Conservation (phyloP, 2,888 invertebrate species). For the Eilema griseolum region DNA sequence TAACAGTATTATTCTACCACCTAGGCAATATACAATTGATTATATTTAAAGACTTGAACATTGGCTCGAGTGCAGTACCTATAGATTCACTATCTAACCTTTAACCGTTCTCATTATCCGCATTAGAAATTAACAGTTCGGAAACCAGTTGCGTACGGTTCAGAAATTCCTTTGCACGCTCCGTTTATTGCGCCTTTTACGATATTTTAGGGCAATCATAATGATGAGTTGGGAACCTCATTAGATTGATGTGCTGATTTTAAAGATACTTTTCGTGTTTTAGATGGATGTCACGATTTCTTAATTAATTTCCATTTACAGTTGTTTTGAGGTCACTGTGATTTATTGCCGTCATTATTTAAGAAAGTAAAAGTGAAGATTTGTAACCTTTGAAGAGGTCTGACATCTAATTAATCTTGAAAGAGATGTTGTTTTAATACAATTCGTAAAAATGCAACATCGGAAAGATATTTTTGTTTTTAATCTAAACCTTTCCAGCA, state of each 20-base stretch:
- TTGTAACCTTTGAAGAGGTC: neutral
- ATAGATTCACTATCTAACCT: constrained; percentile 35
- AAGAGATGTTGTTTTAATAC: constrained; percentile 21
- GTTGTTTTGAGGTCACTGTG: constrained; percentile 1
- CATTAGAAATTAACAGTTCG: constrained; percentile 52
- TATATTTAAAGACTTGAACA: neutral
- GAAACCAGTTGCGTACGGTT: constrained; percentile 51
- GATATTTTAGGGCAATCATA: constrained; percentile 48
- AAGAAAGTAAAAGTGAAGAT: constrained; percentile 4
- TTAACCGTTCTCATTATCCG: constrained; percentile 45
- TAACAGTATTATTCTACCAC: neutral
- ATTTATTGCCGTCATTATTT: constrained; percentile 15
- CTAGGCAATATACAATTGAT: neutral
- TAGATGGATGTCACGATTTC: constrained; percentile 5
- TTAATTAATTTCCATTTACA: constrained; percentile 10
- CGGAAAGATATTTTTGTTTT: constrained; percentile 28
- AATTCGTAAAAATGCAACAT: constrained; percentile 11
- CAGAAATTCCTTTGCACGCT: constrained; percentile 48
- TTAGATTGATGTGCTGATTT: constrained; percentile 29
- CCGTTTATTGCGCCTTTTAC: constrained; percentile 48
- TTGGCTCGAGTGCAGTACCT: constrained; percentile 7
- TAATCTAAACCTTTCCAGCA: constrained; percentile 39
- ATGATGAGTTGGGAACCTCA: constrained; percentile 31
- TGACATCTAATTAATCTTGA: constrained; percentile 1
- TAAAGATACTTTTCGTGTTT: constrained; percentile 6